Evolutionary conservation across 1,140 invertebrate species (phyloP).

Genomic region (Hesperophylax magnus): DNA sequence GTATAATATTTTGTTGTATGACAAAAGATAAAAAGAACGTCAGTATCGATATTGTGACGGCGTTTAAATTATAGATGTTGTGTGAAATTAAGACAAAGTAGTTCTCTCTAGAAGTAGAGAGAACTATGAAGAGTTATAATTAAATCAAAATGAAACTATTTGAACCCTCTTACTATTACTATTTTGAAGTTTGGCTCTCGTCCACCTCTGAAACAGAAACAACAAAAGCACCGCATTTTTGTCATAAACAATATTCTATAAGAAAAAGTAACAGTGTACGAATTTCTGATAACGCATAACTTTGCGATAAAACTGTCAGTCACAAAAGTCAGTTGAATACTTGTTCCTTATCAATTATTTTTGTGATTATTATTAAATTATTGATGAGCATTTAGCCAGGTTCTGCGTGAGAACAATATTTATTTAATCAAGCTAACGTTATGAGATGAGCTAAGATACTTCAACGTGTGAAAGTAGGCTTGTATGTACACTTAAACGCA

Average conservation of each 20-base stretch:
- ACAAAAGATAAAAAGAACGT: conserved; percentile 16
- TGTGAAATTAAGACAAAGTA: not conserved
- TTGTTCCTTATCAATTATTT: too few species aligned
- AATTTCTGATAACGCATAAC: conserved; percentile 19
- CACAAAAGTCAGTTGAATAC: not conserved
- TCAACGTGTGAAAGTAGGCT: too few species aligned
- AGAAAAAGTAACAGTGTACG: not conserved
- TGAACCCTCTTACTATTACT: not conserved
- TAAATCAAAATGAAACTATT: conserved; percentile 17
- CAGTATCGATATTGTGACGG: not conserved
- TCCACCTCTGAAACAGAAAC: conserved; percentile 21
- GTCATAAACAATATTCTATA: not conserved
- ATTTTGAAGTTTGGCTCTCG: conserved; percentile 20
- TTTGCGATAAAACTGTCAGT: not conserved
- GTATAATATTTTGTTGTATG: not conserved
- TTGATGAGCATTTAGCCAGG: too few species aligned
- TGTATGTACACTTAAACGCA: too few species aligned
- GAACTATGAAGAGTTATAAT: conserved; percentile 16
- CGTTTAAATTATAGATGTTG: not conserved
- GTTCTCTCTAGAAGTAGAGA: not conserved
- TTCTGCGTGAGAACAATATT: too few species aligned
- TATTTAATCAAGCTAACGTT: too few species aligned
- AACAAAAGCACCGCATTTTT: not conserved
- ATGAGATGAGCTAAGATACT: too few species aligned
- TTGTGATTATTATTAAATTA: too few species aligned